Conservation (phyloP, 2,113 vertebrate species). For the Seriola quinqueradiata region DNA sequence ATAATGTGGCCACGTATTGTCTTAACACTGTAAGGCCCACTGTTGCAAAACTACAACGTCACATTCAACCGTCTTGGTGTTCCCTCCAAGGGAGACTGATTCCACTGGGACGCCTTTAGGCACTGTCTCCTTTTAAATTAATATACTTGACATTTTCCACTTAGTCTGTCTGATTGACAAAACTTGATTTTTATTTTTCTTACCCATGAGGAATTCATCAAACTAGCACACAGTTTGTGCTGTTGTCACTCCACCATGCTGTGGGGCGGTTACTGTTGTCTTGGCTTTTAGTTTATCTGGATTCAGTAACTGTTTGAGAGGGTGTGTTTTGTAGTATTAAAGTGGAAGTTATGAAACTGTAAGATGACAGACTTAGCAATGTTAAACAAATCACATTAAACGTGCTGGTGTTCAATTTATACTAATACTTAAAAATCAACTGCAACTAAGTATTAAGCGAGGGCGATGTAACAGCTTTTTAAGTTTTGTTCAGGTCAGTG, state of each 20-base stretch:
- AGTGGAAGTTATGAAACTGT: neutral
- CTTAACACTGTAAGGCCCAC: neutral
- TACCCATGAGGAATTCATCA: too few species aligned
- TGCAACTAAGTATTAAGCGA: neutral
- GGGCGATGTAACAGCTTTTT: neutral
- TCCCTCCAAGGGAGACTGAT: neutral
- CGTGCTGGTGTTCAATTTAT: neutral
- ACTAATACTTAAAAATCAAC: neutral
- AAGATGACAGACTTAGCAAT: too few species aligned
- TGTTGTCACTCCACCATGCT: too few species aligned
- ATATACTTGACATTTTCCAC: too few species aligned
- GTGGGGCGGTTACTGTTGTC: too few species aligned
- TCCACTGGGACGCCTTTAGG: neutral
- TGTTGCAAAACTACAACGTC: too few species aligned
- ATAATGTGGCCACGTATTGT: conserved; percentile 4
- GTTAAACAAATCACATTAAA: too few species aligned
- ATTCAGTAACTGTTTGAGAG: neutral
- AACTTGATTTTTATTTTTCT: too few species aligned
- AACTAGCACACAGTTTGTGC: too few species aligned
- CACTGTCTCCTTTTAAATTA: neutral
- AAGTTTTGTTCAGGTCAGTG: neutral
- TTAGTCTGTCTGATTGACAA: too few species aligned
- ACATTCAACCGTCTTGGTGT: neutral
- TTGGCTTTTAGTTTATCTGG: neutral
- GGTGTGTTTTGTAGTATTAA: neutral